phyloP scores from a whole-genome alignment of 2,888 invertebrate species.

The Tridacna gigas region DNA sequence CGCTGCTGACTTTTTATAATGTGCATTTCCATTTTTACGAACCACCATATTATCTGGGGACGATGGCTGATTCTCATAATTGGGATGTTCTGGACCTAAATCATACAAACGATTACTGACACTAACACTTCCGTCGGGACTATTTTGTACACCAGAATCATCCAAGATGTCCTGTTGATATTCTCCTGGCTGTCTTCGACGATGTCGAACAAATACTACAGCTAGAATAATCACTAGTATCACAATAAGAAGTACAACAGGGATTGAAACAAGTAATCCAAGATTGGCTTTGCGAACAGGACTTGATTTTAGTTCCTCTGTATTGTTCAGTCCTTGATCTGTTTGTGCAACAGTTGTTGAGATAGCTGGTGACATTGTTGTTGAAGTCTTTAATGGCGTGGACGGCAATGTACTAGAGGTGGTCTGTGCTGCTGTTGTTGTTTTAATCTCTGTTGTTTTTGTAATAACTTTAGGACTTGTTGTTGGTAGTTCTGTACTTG shows the following conservation, averaged over 20 bases:
- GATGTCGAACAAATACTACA: slow-evolving; percentile 50
- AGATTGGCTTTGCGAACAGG: slow-evolving; percentile 32
- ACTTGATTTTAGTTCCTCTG: slow-evolving; percentile 30
- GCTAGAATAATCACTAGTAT: slow-evolving; percentile 54
- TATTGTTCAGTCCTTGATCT: slow-evolving; percentile 20
- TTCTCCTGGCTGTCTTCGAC: slow-evolving; percentile 52
- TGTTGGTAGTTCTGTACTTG: slow-evolving; percentile 22
- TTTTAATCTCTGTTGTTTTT: background rate
- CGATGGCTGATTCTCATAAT: slow-evolving; percentile 47
- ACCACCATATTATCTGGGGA: slow-evolving; percentile 66
- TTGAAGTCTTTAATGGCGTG: slow-evolving; percentile 34
- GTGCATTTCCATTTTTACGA: slow-evolving; percentile 70
- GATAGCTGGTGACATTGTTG: slow-evolving; percentile 32
- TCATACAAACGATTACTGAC: slow-evolving; percentile 77
- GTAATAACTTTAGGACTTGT: background rate
- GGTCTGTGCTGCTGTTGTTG: background rate
- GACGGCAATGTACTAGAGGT: background rate
- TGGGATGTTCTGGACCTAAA: slow-evolving; percentile 59
- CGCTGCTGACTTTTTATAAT: slow-evolving; percentile 63
- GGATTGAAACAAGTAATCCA: slow-evolving; percentile 58
- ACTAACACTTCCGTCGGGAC: slow-evolving; percentile 71
- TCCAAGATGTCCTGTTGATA: slow-evolving; percentile 75
- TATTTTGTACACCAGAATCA: slow-evolving; percentile 70
- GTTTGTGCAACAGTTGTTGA: slow-evolving; percentile 30
- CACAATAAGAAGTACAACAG: slow-evolving; percentile 63